A percentile compares a stretch with the other conserved stretches of the same genome.
Evolutionary conservation across 2,797 vertebrate genomes (phyloP).

Genomic region (Pogoniulus pusillus): DNA sequence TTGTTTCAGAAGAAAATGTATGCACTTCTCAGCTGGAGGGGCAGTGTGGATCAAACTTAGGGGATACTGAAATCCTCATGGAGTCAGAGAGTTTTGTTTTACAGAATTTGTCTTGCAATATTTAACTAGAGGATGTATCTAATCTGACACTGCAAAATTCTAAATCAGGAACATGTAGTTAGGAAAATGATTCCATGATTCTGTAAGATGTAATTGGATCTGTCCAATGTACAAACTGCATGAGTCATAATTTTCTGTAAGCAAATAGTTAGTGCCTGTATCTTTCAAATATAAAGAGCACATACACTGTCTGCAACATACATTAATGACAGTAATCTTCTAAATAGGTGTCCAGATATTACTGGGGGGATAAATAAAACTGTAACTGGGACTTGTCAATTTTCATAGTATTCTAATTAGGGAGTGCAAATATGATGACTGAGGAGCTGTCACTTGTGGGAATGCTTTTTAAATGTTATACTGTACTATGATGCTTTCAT

Average conservation of each 20-base stretch:
- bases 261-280: background rate
- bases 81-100: background rate
- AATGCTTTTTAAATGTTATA: conserved; percentile 15
- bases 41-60: background rate
- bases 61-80: background rate
- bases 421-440: background rate
- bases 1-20: background rate
- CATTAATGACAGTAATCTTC: background rate
- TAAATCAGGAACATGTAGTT: background rate
- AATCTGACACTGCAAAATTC: background rate
- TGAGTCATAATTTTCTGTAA: conserved; percentile 29
- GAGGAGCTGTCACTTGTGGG: background rate
- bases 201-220: background rate
- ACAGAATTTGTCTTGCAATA: background rate
- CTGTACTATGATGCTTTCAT: background rate
- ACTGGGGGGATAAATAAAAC: conserved; percentile 6
- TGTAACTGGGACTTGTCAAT: background rate
- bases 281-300: conserved; percentile 22
- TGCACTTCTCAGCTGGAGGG: background rate
- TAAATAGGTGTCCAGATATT: conserved; percentile 11
- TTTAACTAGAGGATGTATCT: background rate
- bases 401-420: background rate
- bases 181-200: background rate
- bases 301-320: background rate
- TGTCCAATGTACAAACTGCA: conserved; percentile 4